Evolutionary conservation across 2,797 vertebrate species (phyloP), one percentile per base, ranked within the genome.

Genomic region (Tokudaia muenninki): DNA sequence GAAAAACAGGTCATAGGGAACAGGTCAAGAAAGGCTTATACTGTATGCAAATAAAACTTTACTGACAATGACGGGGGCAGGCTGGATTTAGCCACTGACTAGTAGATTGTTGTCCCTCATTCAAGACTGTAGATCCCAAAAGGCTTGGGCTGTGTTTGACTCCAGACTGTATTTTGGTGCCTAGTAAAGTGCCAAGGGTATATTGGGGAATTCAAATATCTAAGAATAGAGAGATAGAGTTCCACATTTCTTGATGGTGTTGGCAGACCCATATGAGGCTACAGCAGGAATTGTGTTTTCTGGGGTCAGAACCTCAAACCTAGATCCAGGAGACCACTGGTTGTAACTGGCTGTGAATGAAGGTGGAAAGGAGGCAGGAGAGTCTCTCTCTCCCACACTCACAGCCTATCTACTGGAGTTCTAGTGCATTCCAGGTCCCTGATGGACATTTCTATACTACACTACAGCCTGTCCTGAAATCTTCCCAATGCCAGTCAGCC

Each of bases 1-100:
- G 65, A 41, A n/a, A 93, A 80, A 88, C 21, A 44, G 72, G 55
- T 16, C 21, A n/a, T 0, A 44, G 47, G 31, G 29, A 6, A 4
- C 37, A 37, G 26, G 16, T 22, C 44, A 16, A 52, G 2, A 12
- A 72, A 67, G 6, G 21, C 22, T 3, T 1, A 2, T 74, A 82
- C 31, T 77, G 13, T 77, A 16, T 91, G 52, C 47, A 61, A 79
- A 47, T 79, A 87, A 94, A 95, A 52, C 55, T 81, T 95, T 88
- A 90, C 86, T 94, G 50, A 88, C 22, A 65, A 72, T 57, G 74
- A 21, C 41, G 82, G 57, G 21, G 11, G 24, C 75, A 47, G 41
- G 29, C 72, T 95, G 50, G 34, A 75, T 87, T 81, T 44, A 82
- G n/a, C 24, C 70, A 17, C 3, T 13, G 78, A 21, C 21, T 37